Percentiles rank a stretch among this genome's conserved stretches.
Evolutionary conservation across 2,797 vertebrate species (phyloP).

Genomic region (Pelodytes ibericus): DNA sequence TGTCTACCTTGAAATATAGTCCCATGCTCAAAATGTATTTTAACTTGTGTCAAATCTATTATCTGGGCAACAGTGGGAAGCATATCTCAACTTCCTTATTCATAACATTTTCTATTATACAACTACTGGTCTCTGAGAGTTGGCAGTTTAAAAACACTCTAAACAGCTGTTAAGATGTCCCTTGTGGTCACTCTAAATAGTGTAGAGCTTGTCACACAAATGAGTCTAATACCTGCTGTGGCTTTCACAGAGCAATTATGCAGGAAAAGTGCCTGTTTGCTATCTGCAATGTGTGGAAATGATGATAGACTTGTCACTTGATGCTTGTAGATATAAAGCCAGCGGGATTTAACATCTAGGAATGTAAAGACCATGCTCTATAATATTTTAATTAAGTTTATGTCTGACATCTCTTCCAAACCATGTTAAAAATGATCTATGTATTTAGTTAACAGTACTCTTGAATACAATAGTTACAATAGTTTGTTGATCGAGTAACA

Average conservation of each 20-base stretch:
- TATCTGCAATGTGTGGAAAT: conserved; percentile 25
- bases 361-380: background rate
- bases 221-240: conserved; percentile 29
- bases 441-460: too few relatives aligned
- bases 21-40: too few relatives aligned
- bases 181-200: conserved; percentile 20
- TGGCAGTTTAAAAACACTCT: conserved; percentile 25
- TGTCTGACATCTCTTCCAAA: too few relatives aligned
- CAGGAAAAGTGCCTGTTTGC: conserved; percentile 21
- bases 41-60: too few relatives aligned
- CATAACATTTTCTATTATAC: conserved; percentile 7
- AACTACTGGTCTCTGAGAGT: conserved; percentile 9
- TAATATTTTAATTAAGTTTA: conserved; percentile 13
- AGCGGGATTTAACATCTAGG: conserved; percentile 18
- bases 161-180: conserved; percentile 21
- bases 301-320: conserved; percentile 26
- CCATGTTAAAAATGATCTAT: too few relatives aligned
- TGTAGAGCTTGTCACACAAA: conserved; percentile 14
- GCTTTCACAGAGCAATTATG: conserved; percentile 34
- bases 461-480: too few relatives aligned
- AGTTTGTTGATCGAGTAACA: too few relatives aligned
- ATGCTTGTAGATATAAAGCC: background rate
- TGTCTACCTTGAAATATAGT: too few relatives aligned
- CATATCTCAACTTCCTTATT: background rate
- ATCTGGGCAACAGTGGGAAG: background rate